Base-by-base conservation (phyloP, 2,888 invertebrate species). In the Drosophila neonasuta region DNA sequence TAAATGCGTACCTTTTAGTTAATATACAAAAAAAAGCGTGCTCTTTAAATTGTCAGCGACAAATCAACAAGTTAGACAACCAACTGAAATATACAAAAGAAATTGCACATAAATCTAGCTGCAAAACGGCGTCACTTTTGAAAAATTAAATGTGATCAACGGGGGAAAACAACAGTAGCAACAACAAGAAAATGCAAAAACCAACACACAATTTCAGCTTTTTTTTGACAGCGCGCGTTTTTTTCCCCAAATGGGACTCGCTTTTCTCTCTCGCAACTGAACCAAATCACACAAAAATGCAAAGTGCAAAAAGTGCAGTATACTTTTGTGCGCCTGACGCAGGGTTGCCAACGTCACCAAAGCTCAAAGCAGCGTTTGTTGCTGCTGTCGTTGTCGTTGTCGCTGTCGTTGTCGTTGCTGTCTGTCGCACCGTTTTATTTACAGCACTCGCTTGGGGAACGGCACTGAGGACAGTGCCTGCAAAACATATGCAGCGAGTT, bases 401-500 rank as follows among this genome's bases (percentile, higher is more conserved):
- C 9, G 34, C 11, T 34, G 62, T 60, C 20, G 24, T 69, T 68
- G 65, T 36, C 51, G 61, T 44, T 65, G 56, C 34, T 41, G 71
- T 59, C 54, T 69, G 80, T 79, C 66, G 66, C 66, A 52, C 62
- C 56, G 49, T 82, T 76, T 85, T 79, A 76, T 82, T 80, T 85
- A 76, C 74, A 75, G 65, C 72, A 57, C 71, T 65, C 68, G 58
- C 56, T 30, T 34, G 50, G 63, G 52, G 69, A 50, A 50, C 51
- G 63, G 52, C 46, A 10, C 45, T n/a, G 52, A 39, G 62, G 64
- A 70, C 72, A 68, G 77, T 83, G 80, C 71, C 81, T 75, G 77
- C 83, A 80, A 81, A 77, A 77, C 82, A 83, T 85, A 87, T 87
- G 83, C 86, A 80, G 73, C 71, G 75, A 83, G 87, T 86, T 85